Evolutionary conservation across 2,113 vertebrate species (phyloP), one percentile per base, ranked within the genome.

Genomic region (Paradoxurus hermaphroditus): DNA sequence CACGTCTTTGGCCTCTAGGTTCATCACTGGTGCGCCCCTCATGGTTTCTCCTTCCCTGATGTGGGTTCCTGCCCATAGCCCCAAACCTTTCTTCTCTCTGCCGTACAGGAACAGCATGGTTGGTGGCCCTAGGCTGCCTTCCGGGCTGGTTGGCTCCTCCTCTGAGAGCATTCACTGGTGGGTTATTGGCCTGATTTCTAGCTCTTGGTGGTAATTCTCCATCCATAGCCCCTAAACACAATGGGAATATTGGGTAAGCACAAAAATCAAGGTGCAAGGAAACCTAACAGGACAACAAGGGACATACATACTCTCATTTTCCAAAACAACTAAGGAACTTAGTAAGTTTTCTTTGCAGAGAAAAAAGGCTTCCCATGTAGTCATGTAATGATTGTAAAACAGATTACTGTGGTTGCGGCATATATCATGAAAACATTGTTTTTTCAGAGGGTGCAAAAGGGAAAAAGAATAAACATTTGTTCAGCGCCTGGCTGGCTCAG

Each of bases 1-100:
- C 85, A 8, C 79, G 97, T 90, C 94, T 92, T 56, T 90, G 94
- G 94, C 94, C 98, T 97, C 97, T 96, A 46, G 91, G 92, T 94
- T 96, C 91, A 7, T 97, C 97, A 49, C 51, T 92, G 73, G 86
- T n/a, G 14, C 96, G 95, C 34, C 84, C 93, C 49, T 91, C 97
- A 72, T 98, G 97, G 65, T 84, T 95, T 95, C 97, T 97, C 93
- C 94, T 97, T 97, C 96, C 65, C 91, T 92, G 97, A 95, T 31
- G 96, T 93, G 98, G 95, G 91, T 97, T 93, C 73, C 78, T 68
- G 78, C 31, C 75, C 82, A 90, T 93, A 39, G 91, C 84, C 56
- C 27, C 36, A 91, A 77, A 94, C 67, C 97, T 90, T 34, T 98
- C 95, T 62, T 98, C 85, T 96, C 98, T 98, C 97, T 97, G 97